Conservation (phyloP, 2,888 invertebrate genomes). For the Deilephila porcellus region DNA sequence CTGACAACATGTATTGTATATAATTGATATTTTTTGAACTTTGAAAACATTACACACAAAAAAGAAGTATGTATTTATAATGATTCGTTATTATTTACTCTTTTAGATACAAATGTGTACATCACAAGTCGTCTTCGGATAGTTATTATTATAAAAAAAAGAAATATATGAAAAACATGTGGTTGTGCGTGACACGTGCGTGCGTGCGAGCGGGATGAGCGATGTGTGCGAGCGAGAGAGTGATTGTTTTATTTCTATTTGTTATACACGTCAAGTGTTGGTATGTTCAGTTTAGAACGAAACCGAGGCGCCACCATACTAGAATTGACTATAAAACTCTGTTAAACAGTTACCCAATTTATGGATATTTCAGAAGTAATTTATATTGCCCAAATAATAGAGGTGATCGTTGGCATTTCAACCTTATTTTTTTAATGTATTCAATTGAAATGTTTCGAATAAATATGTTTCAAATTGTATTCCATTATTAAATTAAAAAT, state of each 20-base stretch:
- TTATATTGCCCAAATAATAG: background rate
- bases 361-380: background rate
- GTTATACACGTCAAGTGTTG: slow-evolving; percentile 4
- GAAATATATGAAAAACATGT: slow-evolving; percentile 55
- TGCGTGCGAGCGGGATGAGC: slow-evolving; percentile 52
- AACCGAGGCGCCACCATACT: slow-evolving; percentile 11
- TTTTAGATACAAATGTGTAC: background rate
- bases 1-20: too few species aligned
- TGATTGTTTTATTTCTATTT: slow-evolving; percentile 32
- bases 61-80: too few species aligned
- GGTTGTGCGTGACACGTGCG: slow-evolving; percentile 71
- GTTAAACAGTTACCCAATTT: background rate
- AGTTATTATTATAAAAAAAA: slow-evolving; percentile 51
- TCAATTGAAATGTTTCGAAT: too few species aligned
- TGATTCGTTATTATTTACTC: background rate
- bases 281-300: background rate
- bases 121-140: slow-evolving; percentile 39
- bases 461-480: too few species aligned
- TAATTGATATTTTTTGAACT: too few species aligned
- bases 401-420: background rate
- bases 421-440: background rate
- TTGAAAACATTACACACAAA: too few species aligned
- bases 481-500: too few species aligned
- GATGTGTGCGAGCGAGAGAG: slow-evolving; percentile 46
- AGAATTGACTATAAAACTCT: background rate